Evolutionary conservation across 2,797 vertebrate species (phyloP), one percentile per base, ranked within the genome.

Genomic region (Petrocephalus sullivani): DNA sequence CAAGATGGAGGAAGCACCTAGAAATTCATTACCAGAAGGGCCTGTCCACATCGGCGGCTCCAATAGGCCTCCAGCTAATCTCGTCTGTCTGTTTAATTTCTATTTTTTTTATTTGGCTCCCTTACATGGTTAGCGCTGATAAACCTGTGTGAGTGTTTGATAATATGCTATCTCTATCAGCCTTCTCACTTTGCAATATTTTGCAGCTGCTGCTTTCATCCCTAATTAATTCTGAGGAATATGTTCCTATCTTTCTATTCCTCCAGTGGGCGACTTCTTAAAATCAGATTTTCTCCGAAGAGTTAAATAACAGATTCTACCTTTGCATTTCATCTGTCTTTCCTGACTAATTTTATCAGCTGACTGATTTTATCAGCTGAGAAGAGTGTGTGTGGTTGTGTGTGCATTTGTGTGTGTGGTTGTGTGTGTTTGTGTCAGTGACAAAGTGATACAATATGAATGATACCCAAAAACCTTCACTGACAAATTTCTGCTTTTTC

Each of bases 271-370:
- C 2, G 41, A 83, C 49, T 71, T 67, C 53, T 83, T 83, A 51
- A 51, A 51, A 83, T 83, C 12, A 28, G 41, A n/a, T n/a, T 82
- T 21, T 53, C 21, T 49, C 51, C 12, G 14, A 82, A n/a, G 46
- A 53, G 78, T 53, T 53, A 82, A 82, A 82, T 82, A 83, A 83
- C 19, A 53, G 78, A 83, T 53, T 83, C 49, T 53, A 83, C 78
- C 37, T 14, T 83, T 21, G 3, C 46, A 53, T 83, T 49, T 83
- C 78, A 53, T 46, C 41, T n/a, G 71, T 78, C 81, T 83, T 51
- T 21, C 23, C 81, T 21, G 19, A 51, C 53, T 14, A n/a, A 53
- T n/a, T 83, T 51, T 61, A 4, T 16, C 58, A 61, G 58, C 1
- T 21, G 9, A 19, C 14, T 23, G 9, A 23, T 46, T 53, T 82